Evolutionary conservation across 2,113 vertebrate genomes (phyloP).

Genomic region (Calyptommatus sinebrachiatus): DNA sequence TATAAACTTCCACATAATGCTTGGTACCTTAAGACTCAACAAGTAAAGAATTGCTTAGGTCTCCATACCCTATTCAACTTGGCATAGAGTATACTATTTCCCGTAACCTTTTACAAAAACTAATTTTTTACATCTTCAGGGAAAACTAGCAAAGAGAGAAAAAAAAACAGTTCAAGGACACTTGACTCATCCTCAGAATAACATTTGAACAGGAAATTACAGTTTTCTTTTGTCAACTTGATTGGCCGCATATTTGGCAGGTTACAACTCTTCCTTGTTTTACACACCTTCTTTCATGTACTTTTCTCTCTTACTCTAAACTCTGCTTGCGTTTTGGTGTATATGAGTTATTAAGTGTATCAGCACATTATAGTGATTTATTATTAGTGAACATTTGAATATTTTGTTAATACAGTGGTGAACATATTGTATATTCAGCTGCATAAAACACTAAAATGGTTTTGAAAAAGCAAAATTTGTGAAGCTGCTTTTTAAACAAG

Average conservation of each 20-base stretch:
- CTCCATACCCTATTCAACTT: conserved; percentile 19
- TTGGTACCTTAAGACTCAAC: conserved; percentile 9
- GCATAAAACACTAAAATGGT: too few relatives aligned
- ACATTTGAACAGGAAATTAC: conserved; percentile 38
- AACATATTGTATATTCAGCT: too few relatives aligned
- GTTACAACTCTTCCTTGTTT: neutral
- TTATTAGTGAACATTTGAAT: too few relatives aligned
- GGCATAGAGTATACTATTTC: conserved; percentile 4
- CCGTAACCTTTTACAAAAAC: conserved; percentile 28
- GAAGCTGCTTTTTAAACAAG: too few relatives aligned
- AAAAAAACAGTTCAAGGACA: conserved; percentile 33
- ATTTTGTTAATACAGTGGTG: too few relatives aligned
- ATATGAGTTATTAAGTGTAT: neutral
- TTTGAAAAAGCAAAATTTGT: too few relatives aligned
- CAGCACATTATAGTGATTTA: too few relatives aligned
- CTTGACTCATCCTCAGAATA: conserved; percentile 35
- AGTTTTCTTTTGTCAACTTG: neutral
- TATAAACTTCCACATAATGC: conserved; percentile 16
- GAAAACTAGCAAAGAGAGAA: conserved; percentile 33
- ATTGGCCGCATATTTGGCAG: neutral
- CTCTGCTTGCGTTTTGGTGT: neutral
- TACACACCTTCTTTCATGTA: neutral
- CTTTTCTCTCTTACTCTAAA: neutral
- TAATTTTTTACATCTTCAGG: conserved; percentile 21
- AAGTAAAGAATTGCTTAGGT: conserved; percentile 31